Base-by-base conservation (phyloP, 2,888 invertebrate genomes). In the Strigamia maritima region DNA sequence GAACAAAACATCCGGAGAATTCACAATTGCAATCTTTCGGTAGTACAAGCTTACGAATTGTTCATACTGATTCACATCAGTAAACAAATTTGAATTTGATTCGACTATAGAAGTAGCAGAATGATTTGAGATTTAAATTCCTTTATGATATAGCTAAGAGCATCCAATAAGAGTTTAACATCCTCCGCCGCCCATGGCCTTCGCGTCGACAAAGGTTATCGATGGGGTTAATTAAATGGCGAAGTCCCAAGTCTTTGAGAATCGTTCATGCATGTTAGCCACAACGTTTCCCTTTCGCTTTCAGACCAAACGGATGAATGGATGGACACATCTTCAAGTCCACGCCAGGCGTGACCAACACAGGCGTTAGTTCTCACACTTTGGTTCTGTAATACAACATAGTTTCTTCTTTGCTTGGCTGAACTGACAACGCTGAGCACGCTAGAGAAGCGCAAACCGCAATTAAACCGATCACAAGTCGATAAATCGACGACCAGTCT, bases 231-330 rank as follows among this genome's bases (percentile, higher is more conserved):
- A 70, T 70, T 70, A 28, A 70, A 70, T 70, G 70, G 70, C 70
- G 70, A 26, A 28, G 70, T 26, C 70, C 28, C 70, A 28, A 70
- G 70, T 70, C 70, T 70, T 70, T 70, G 70, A 14, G 7, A 28
- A 70, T 70, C 70, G 70, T 70, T 70, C 70, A 70, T 70, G 70
- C 70, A 70, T 70, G 70, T 26, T 70, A 28, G 70, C 70, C 70
- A 28, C 70, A 70, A 70, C 26, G 70, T 70, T 60, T 70, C 70
- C 70, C 70, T 70, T 70, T 70, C 28, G 26, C 28, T 70, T 28
- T 26, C 70, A 70, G 26, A 70, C 70, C 28, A 70, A n/a, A 70
- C 70, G 70, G 70, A 70, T 70, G 70, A 70, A 26, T 70, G 70
- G 70, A 28, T 70, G 70, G 70, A 70, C 26, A 70, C 70, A 24